Conservation (phyloP, 2,113 vertebrate species). For the Herpetotheres cachinnans region DNA sequence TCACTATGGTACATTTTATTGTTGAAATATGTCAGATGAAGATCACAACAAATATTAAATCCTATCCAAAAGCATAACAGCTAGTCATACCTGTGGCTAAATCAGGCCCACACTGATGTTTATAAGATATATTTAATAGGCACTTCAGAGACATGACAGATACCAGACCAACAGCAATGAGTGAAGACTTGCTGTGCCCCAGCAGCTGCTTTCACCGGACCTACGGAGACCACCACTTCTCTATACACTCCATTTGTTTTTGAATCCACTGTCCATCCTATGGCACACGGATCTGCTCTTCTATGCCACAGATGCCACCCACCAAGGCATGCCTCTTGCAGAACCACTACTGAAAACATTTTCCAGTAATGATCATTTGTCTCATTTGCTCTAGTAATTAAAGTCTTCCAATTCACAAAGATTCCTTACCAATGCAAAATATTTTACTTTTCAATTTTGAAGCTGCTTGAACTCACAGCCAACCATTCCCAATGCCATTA, state of each 20-base stretch:
- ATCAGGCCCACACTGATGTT: not conserved
- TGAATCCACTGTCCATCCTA: rapidly evolving
- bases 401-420: not conserved
- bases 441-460: not conserved
- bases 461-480: not conserved
- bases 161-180: not conserved
- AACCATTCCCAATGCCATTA: not conserved
- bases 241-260: not conserved
- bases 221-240: not conserved
- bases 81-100: not conserved
- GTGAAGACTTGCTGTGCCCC: not conserved
- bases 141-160: not conserved
- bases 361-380: not conserved
- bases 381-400: not conserved
- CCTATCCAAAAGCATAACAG: not conserved
- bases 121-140: not conserved
- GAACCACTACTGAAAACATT: not conserved
- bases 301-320: not conserved
- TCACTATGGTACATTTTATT: not conserved
- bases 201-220: not conserved
- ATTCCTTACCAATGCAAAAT: not conserved
- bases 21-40: not conserved
- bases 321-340: not conserved
- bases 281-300: not conserved
- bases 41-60: not conserved